These are phyloP conservation scores for Bolinopsis microptera DNA, from an alignment of 37 sponge, comb jelly and placozoan genomes.

Conservation along the genomic window DNA sequence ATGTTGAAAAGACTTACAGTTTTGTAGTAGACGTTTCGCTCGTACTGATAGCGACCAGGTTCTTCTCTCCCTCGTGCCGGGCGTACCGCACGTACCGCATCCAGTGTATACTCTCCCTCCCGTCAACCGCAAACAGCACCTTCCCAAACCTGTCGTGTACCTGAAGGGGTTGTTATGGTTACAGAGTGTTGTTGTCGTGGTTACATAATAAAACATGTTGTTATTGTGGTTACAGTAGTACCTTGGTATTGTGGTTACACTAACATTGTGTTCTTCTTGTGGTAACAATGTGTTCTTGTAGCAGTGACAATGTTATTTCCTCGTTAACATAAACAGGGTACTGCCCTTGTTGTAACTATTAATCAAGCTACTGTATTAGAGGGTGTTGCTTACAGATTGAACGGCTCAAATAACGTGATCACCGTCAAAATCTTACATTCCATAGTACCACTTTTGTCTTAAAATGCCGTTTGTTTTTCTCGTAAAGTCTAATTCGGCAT, in stretches of 20 bases:
- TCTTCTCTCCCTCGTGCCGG: constrained; percentile 73
- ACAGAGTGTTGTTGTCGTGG: background rate
- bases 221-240: background rate
- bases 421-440: no score
- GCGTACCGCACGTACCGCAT: constrained; percentile 85
- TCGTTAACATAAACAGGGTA: no score
- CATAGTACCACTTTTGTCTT: background rate
- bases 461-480: background rate
- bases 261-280: background rate
- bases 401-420: no score
- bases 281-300: background rate
- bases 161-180: background rate
- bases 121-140: constrained; percentile 36
- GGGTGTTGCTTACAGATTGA: no score
- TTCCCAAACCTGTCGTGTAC: constrained; percentile 59
- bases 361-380: no score
- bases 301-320: no score
- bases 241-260: background rate
- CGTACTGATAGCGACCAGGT: constrained; percentile 75
- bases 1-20: no score
- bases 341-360: no score
- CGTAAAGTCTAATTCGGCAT: background rate
- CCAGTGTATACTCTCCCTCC: constrained; percentile 67
- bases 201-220: background rate
- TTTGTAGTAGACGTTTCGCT: constrained; percentile 73